Base-by-base conservation (phyloP, 35 echinoderm and acorn worm genomes). In the Anneissia japonica region DNA sequence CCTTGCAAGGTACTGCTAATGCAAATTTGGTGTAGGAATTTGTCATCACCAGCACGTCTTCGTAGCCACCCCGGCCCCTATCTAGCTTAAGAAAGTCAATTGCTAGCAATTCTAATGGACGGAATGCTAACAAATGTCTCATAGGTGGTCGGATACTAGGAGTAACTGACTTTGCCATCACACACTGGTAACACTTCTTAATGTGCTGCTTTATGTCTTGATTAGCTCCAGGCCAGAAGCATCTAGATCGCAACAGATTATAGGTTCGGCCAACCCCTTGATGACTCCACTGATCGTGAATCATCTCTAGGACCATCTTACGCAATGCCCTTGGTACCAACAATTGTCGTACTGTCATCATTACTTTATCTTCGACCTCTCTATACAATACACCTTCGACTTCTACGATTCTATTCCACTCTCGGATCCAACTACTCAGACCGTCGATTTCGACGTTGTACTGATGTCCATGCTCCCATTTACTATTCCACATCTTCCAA, bases 221-320 rank as follows among this genome's bases (percentile, higher is more conserved):
- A 11, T 40, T 29, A 0, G 77, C 14, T 38, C 84, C 84, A 7
- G 84, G 74, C 84, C 84, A 86, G 30, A 16, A 86, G 39, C 84
- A 86, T 0, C 84, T 34, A n/a, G 74, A 30, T 38, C 31, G 76
- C 1, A 86, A 12, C 1, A 86, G 35, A 0, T 4, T n/a, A 26
- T 77, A 0, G n/a, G 84, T 86, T 11, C 84, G 31, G 28, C 32
- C 39, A 32, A 86, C 32, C 0, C 84, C 84, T 36, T 86, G 84
- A 35, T 86, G 84, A 6, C 84, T 74, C 72, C 73, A 76, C 4
- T 77, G 16, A 41, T 86, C 84, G 45, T 86, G 84, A 39, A 36
- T 30, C 19, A 32, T 40, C 0, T 76, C 21, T 1, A 86, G 17
- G 0, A 86, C 19, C 0, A 1, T 37, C 29, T 19, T 7, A 6